phyloP scores from a whole-genome alignment of 1,140 invertebrate genomes.

The Lasioglossum albipes region DNA sequence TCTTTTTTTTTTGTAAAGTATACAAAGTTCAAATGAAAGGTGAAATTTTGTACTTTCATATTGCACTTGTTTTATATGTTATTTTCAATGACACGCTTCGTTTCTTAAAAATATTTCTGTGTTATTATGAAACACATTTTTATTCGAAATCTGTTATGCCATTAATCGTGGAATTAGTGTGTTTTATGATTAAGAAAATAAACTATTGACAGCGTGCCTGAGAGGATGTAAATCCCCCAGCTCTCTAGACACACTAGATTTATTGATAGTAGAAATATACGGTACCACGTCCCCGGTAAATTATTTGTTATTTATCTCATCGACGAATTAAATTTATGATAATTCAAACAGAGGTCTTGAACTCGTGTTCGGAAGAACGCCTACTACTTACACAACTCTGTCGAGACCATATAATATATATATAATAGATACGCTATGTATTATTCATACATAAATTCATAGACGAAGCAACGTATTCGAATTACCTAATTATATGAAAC shows the following conservation, averaged over 20 bases:
- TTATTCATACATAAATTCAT: slow-evolving; percentile 31
- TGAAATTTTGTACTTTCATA: slow-evolving; percentile 70
- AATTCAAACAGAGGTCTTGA: background rate
- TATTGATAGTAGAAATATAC: background rate
- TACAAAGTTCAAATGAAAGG: slow-evolving; percentile 63
- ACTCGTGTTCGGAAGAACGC: background rate
- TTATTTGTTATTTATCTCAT: background rate
- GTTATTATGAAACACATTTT: slow-evolving; percentile 54
- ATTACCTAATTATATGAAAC: slow-evolving; percentile 51
- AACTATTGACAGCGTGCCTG: slow-evolving; percentile 59
- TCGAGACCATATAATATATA: background rate
- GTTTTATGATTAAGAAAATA: slow-evolving; percentile 64
- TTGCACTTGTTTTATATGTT: slow-evolving; percentile 69
- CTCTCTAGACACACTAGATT: background rate
- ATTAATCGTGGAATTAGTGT: slow-evolving; percentile 44
- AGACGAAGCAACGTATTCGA: slow-evolving; percentile 39
- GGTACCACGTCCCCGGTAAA: slow-evolving; percentile 36
- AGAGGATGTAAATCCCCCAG: background rate
- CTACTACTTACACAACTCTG: slow-evolving; percentile 7
- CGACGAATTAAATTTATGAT: background rate
- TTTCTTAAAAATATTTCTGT: slow-evolving; percentile 63
- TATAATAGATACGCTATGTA: slow-evolving; percentile 7
- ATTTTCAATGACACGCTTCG: slow-evolving; percentile 66
- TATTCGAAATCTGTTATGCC: slow-evolving; percentile 44
- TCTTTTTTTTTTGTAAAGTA: slow-evolving; percentile 46